Evolutionary conservation across 2,113 vertebrate species (phyloP).

Genomic region (Lanius collurio): DNA sequence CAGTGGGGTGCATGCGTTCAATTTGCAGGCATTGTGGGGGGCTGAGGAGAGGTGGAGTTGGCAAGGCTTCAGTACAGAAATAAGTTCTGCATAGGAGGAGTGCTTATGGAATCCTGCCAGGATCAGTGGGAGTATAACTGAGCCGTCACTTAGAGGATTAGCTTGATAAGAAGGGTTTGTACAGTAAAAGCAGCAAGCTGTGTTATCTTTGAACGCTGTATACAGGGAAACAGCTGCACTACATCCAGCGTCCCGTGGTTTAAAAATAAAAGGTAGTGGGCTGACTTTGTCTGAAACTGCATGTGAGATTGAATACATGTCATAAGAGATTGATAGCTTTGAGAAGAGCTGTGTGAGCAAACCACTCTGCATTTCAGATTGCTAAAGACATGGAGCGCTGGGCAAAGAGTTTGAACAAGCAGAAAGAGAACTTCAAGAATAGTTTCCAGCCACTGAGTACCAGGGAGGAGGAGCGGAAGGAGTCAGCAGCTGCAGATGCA

Average conservation of each 20-base stretch:
- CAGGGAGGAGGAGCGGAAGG: slow-evolving; percentile 88
- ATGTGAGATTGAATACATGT: background rate
- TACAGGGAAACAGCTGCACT: slow-evolving; percentile 20
- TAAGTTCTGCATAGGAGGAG: slow-evolving; percentile 34
- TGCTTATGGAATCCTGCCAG: background rate
- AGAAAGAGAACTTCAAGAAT: slow-evolving; percentile 96
- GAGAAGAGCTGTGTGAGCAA: background rate
- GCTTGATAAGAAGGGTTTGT: slow-evolving; percentile 18
- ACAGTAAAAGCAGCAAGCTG: background rate
- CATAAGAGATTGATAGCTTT: background rate
- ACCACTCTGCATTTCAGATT: slow-evolving; percentile 77
- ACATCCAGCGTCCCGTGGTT: background rate
- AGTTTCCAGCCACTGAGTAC: slow-evolving; percentile 93
- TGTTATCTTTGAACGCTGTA: background rate
- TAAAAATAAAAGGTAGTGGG: slow-evolving; percentile 43
- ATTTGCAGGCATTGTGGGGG: background rate
- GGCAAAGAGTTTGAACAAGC: slow-evolving; percentile 98
- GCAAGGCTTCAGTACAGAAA: slow-evolving; percentile 32
- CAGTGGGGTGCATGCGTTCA: background rate
- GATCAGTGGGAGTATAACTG: slow-evolving; percentile 40
- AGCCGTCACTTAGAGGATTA: slow-evolving; percentile 17
- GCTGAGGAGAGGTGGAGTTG: slow-evolving; percentile 15
- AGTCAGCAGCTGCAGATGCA: slow-evolving; percentile 95
- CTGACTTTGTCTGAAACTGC: background rate
- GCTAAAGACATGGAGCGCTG: slow-evolving; percentile 99